Percentiles rank a stretch among this genome's conserved stretches.
phyloP scores from a whole-genome alignment of 1,140 invertebrate species.

The Pristionchus pacificus region DNA sequence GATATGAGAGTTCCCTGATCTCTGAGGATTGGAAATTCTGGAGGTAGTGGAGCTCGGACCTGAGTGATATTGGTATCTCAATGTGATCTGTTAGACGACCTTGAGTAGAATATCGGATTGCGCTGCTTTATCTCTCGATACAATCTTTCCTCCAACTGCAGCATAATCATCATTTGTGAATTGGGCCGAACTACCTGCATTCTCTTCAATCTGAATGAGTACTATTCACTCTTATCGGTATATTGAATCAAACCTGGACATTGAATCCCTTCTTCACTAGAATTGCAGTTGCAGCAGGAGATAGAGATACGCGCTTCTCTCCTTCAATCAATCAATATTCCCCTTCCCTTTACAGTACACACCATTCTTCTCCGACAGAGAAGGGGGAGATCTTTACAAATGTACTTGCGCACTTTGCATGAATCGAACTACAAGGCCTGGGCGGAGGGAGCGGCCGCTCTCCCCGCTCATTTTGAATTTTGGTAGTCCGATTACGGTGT shows the following conservation, averaged over 20 bases:
- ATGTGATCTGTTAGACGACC: no score
- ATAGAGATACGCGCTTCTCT: conserved; percentile 23
- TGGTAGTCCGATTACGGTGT: background rate
- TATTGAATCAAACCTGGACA: conserved; percentile 11
- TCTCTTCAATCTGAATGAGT: conserved; percentile 19
- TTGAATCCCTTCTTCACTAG: conserved; percentile 28
- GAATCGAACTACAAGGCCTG: no score
- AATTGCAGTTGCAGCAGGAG: conserved; percentile 10
- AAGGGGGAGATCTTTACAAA: no score
- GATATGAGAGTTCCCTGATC: conserved; percentile 73
- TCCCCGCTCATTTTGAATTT: background rate
- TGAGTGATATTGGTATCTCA: no score
- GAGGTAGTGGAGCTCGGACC: conserved; percentile 66
- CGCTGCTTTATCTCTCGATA: conserved; percentile 2
- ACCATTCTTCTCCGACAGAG: no score
- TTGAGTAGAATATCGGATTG: conserved; percentile 26
- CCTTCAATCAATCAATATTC: conserved; percentile 13
- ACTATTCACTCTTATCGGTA: background rate
- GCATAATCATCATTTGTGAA: conserved; percentile 17
- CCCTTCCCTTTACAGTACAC: background rate
- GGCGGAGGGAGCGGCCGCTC: no score
- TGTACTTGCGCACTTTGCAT: background rate
- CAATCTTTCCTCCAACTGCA: conserved; percentile 13
- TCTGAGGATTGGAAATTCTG: conserved; percentile 69
- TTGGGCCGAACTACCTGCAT: conserved; percentile 15